Percentiles rank a stretch among this genome's conserved stretches.
These are phyloP conservation scores for Odobenus rosmarus DNA, from an alignment of 2,113 vertebrate genomes.

Conservation along the genomic window DNA sequence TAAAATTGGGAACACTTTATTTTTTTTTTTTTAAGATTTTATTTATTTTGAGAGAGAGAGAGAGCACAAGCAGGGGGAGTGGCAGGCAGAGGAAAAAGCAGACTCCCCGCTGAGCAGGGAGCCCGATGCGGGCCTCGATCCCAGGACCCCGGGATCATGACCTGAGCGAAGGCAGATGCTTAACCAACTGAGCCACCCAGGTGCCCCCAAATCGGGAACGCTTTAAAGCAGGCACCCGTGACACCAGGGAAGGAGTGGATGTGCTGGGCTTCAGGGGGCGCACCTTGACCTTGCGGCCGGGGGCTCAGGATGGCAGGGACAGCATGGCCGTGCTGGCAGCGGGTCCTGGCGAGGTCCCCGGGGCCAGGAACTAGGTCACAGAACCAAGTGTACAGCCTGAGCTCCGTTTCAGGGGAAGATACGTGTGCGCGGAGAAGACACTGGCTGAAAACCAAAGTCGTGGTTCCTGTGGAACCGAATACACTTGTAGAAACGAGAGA, in stretches of 20 bases:
- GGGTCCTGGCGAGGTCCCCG: background rate
- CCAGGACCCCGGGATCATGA: too few species aligned
- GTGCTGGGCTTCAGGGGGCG: too few species aligned
- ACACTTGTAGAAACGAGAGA: background rate
- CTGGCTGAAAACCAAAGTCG: background rate
- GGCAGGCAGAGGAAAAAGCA: too few species aligned
- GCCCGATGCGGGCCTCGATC: too few species aligned
- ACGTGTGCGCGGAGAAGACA: rapidly evolving
- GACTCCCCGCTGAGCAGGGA: too few species aligned
- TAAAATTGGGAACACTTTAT: rapidly evolving
- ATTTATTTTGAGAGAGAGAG: too few species aligned
- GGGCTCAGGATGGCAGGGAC: rapidly evolving
- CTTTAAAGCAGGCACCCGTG: rapidly evolving
- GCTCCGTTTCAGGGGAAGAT: rapidly evolving
- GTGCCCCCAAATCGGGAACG: rapidly evolving
- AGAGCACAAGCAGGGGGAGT: too few species aligned
- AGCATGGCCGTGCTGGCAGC: background rate
- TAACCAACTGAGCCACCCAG: too few species aligned
- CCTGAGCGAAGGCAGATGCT: too few species aligned
- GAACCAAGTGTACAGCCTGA: rapidly evolving
- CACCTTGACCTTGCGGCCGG: background rate
- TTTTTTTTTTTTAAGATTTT: too few species aligned
- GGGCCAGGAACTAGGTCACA: too few species aligned
- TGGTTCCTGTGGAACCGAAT: background rate
- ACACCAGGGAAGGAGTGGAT: rapidly evolving